These are phyloP conservation scores for Amphiprion percula DNA, from an alignment of 2,113 vertebrate species.

Conservation along the genomic window DNA sequence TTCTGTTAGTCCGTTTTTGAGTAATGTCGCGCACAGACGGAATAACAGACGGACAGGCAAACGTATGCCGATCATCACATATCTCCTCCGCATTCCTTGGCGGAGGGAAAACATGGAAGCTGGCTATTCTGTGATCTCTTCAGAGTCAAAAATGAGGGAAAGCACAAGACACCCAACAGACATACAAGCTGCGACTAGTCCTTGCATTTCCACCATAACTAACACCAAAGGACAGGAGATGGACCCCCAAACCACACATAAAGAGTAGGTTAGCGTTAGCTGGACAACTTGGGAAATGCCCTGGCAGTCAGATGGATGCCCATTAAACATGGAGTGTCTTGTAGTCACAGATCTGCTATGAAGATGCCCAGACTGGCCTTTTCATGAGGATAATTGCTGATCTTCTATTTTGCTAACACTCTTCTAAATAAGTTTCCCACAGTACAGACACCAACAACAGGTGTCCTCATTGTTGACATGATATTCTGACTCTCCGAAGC, in stretches of 20 bases:
- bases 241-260: conserved; percentile 53
- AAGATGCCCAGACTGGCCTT: no score
- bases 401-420: no score
- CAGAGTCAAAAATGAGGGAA: conserved; percentile 21
- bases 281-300: conserved; percentile 67
- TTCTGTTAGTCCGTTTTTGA: no score
- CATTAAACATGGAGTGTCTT: conserved; percentile 1
- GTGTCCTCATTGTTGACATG: no score
- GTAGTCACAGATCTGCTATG: no score
- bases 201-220: conserved; percentile 26
- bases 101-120: conserved; percentile 28
- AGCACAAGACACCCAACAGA: conserved; percentile 23
- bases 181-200: conserved; percentile 40
- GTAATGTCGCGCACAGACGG: no score
- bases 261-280: conserved; percentile 64
- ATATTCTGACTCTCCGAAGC: background rate
- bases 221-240: conserved; percentile 46
- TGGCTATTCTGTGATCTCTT: conserved; percentile 21
- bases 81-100: no score
- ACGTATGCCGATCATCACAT: no score
- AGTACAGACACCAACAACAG: no score
- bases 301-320: conserved; percentile 67
- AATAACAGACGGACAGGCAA: no score
- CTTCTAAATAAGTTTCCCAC: no score
- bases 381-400: no score